Evolutionary conservation across 1,140 invertebrate species (phyloP).

Genomic region (Drosophila nasuta): DNA sequence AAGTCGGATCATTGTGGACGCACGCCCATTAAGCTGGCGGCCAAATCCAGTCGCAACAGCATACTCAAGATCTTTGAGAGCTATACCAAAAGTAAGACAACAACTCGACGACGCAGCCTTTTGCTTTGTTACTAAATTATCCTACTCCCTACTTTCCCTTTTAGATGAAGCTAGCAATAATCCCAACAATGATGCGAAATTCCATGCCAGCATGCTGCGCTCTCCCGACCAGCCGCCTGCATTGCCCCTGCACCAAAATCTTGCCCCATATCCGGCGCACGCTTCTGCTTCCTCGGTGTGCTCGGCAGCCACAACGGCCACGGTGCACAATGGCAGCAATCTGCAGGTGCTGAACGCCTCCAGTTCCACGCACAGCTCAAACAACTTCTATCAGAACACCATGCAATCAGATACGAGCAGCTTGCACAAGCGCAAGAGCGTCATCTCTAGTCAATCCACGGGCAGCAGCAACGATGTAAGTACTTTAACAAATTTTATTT

Average conservation of each 20-base stretch:
- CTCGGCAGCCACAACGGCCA: slow-evolving; percentile 78
- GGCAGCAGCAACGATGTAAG: slow-evolving; percentile 85
- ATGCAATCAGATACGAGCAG: slow-evolving; percentile 84
- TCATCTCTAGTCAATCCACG: slow-evolving; percentile 85
- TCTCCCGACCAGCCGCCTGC: slow-evolving; percentile 83
- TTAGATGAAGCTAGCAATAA: slow-evolving; percentile 84
- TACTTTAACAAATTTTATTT: slow-evolving; percentile 4
- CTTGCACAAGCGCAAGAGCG: slow-evolving; percentile 84
- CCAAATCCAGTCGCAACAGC: slow-evolving; percentile 86
- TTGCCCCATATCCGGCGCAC: slow-evolving; percentile 72
- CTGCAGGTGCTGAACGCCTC: slow-evolving; percentile 80
- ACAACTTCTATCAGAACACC: slow-evolving; percentile 85
- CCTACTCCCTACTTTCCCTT: slow-evolving; percentile 2
- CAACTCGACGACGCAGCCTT: slow-evolving; percentile 25
- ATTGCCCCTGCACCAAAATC: slow-evolving; percentile 74
- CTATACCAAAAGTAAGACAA: slow-evolving; percentile 81
- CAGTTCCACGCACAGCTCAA: slow-evolving; percentile 84
- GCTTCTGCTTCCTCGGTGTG: slow-evolving; percentile 78
- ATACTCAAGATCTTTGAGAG: slow-evolving; percentile 84
- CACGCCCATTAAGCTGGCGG: slow-evolving; percentile 87
- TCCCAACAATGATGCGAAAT: slow-evolving; percentile 79
- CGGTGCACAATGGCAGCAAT: slow-evolving; percentile 76
- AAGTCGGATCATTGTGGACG: slow-evolving; percentile 96
- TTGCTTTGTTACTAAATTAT: slow-evolving; percentile 65
- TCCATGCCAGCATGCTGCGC: slow-evolving; percentile 81